These are phyloP conservation scores for Parthenolecanium corni DNA, from an alignment of 2,888 invertebrate genomes.

Conservation along the genomic window DNA sequence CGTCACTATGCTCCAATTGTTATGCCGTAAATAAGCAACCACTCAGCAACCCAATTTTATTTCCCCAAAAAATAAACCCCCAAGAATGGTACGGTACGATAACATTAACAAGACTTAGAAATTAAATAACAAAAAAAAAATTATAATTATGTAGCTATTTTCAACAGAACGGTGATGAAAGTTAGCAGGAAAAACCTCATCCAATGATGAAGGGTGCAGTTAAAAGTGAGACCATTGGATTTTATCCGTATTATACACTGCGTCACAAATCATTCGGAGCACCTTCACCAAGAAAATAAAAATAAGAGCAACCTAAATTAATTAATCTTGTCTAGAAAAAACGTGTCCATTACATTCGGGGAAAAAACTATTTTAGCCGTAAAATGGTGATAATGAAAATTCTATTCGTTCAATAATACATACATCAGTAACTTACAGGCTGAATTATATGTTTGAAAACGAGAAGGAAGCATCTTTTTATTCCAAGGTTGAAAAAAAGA, in stretches of 20 bases:
- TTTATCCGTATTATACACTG: constrained; percentile 4
- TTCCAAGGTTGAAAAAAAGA: neutral
- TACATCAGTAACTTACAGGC: neutral
- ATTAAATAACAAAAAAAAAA: neutral
- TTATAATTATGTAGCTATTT: neutral
- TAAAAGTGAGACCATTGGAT: constrained; percentile 5
- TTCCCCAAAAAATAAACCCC: too few relatives aligned
- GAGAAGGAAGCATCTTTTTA: too few relatives aligned
- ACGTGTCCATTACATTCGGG: neutral
- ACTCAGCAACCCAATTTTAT: too few relatives aligned
- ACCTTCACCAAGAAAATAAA: constrained; percentile 17
- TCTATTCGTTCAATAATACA: neutral
- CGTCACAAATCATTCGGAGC: constrained; percentile 14
- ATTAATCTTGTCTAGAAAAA: neutral
- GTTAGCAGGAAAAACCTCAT: constrained; percentile 22
- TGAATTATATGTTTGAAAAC: too few relatives aligned
- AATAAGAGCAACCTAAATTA: neutral
- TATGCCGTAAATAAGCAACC: too few relatives aligned
- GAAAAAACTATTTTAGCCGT: too few relatives aligned
- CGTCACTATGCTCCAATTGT: too few relatives aligned
- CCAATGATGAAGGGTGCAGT: constrained; percentile 6
- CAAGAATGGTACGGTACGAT: neutral
- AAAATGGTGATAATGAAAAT: neutral
- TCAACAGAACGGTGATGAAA: constrained; percentile 8
- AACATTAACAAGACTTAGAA: neutral